Base-by-base conservation (phyloP, 2,113 vertebrate species). In the Clinocottus analis region DNA sequence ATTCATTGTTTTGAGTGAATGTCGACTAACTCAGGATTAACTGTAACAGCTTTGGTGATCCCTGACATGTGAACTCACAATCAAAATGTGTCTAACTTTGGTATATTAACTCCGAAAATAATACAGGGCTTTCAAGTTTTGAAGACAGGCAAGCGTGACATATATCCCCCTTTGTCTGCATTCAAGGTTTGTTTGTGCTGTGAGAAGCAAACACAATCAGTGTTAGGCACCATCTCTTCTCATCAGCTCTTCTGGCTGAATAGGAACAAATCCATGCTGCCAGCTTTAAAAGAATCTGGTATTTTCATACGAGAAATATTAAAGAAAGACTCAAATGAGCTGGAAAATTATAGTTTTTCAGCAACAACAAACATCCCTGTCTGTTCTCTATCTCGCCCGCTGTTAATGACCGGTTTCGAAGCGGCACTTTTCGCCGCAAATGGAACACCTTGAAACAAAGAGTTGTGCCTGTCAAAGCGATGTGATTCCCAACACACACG, bases 391-490 rank as follows among this genome's bases (percentile, higher is more conserved):
- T 80, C 73, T 73, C 33, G 31, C 63, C 59, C 4, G 62, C 61
- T 82, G 74, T 51, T 90, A 91, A 88, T 86, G 78, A 90, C 65
- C n/a, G 49, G 74, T 63, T 89, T 64, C 85, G 71, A 85, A 79
- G 77, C 82, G 55, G 78, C 75, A 72, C 61, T 82, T 82, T 86
- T 63, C 63, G 37, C 69, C 77, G 73, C 60, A 73, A 90, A 86
- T 75, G 65, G 49, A 89, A 80, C 84, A 85, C 55, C 59, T 25
- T 82, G 82, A 90, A 90, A 91, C 86, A 91, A 94, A 91, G 83
- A 86, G 69, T 67, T 58, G 60, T 72, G 72, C 79, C 79, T 91
- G 85, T 88, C 85, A 79, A 85, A 89, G 81, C 83, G 79, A 85
- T 37, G 59, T 29, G 71, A 87, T 82, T 82, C 33, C 49, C 79